Evolutionary conservation across 2,888 invertebrate genomes (phyloP), one percentile per base, ranked within the genome.

Genomic region (Anarsia innoxiella): DNA sequence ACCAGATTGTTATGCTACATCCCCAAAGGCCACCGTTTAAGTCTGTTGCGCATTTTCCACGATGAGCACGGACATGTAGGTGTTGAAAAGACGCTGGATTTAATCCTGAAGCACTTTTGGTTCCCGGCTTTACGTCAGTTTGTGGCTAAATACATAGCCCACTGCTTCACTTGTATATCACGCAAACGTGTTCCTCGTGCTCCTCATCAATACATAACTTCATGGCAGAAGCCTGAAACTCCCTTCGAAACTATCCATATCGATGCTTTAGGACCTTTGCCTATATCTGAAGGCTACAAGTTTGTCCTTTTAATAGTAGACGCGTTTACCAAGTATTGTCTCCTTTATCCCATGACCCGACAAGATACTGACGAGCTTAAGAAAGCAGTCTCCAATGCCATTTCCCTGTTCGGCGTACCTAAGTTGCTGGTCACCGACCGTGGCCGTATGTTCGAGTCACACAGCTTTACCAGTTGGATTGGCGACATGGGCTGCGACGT

Each of bases 21-120:
- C 2, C 46, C 49, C 1, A 49, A 45, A 31, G 45, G 45, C 0
- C 37, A 49, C 25, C 23, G 46, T 1, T 26, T 49, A 4, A 49
- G 49, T 12, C 15, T 49, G 3, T 16, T 46, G 2, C 15, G 44
- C 0, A 10, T 45, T 2, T 49, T 49, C 23, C 46, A 45, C n/a
- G 45, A 46, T 10, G 44, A 45, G 11, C 38, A 33, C 13, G 33
- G 23, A 6, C 33, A 33, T n/a, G 12, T 33, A 33, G 23, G 23
- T 14, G 25, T 23, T 6, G 41, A 44, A 3, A 40, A 40, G 29
- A 41, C 43, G 1, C 1, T 30, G 6, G 45, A 45, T 10, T 15
- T 41, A 1, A 38, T 44, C 2, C 6, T 29, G 1, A 19, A 16
- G 1, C 40, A 43, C 26, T 46, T 41, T 35, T 46, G 44, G 44